A percentile compares a stretch with the other conserved stretches of the same genome.
Evolutionary conservation across 1,140 invertebrate species (phyloP).

Genomic region (Drosophila funebris): DNA sequence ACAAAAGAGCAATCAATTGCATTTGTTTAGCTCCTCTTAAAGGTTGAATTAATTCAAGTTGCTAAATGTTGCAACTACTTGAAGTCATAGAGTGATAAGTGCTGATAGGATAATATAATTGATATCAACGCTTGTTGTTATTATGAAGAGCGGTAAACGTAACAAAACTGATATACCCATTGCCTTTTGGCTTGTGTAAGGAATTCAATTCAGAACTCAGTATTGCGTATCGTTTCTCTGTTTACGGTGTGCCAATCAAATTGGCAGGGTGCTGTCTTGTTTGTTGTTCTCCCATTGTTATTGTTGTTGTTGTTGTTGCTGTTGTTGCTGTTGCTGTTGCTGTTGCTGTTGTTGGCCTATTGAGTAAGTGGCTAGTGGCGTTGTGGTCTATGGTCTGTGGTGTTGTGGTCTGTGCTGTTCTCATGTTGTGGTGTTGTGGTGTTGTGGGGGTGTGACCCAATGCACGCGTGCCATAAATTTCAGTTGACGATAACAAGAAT

Average conservation of each 20-base stretch:
- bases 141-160: background rate
- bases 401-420: background rate
- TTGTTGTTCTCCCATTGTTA: background rate
- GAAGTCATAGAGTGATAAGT: background rate
- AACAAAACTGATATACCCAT: background rate
- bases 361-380: background rate
- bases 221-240: conserved; percentile 34
- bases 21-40: background rate
- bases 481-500: conserved; percentile 36
- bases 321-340: background rate
- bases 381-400: too few species aligned
- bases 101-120: background rate
- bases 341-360: background rate
- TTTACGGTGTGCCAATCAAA: conserved; percentile 41
- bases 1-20: background rate
- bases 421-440: background rate
- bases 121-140: background rate
- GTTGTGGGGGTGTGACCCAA: conserved; percentile 14
- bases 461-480: conserved; percentile 52
- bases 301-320: background rate
- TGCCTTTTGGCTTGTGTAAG: conserved; percentile 24
- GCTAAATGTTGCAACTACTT: background rate
- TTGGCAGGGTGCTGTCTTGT: conserved; percentile 2
- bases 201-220: conserved; percentile 41
- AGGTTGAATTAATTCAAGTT: background rate